Conservation (phyloP, 1,140 invertebrate genomes). For the Caerostris darwini region DNA sequence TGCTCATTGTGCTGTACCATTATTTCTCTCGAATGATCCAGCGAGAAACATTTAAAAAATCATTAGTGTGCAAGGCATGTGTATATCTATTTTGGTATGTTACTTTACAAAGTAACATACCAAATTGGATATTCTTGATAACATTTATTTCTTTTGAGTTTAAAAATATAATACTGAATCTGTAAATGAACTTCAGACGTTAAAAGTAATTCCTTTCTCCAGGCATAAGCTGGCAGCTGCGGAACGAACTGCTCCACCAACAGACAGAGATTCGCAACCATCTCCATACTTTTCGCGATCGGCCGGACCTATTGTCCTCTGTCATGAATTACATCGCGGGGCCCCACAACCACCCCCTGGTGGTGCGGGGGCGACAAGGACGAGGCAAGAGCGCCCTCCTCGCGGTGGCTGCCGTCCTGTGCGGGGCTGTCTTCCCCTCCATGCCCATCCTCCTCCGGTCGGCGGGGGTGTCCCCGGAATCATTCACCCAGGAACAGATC, state of each 20-base stretch:
- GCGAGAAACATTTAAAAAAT: too few relatives aligned
- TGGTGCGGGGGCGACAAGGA: conserved; percentile 47
- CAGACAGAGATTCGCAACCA: conserved; percentile 80
- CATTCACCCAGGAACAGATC: conserved; percentile 86
- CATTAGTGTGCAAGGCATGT: background rate
- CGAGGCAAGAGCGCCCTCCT: conserved; percentile 72
- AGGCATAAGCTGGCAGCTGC: conserved; percentile 83
- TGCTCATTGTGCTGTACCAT: too few relatives aligned
- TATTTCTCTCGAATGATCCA: too few relatives aligned
- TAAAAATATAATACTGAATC: too few relatives aligned
- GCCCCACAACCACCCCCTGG: conserved; percentile 9
- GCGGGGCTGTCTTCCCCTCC: conserved; percentile 9
- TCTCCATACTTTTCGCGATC: conserved; percentile 81
- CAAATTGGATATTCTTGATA: too few relatives aligned
- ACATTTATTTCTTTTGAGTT: too few relatives aligned
- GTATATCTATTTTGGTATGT: too few relatives aligned
- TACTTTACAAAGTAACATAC: too few relatives aligned
- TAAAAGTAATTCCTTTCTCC: conserved; percentile 13
- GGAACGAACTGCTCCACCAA: conserved; percentile 85
- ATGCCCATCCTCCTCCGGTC: conserved; percentile 81
- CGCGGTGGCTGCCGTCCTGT: conserved; percentile 12
- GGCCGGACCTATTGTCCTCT: conserved; percentile 80
- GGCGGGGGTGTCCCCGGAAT: conserved; percentile 86
- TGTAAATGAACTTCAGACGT: too few relatives aligned
- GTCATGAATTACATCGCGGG: conserved; percentile 84